Evolutionary conservation across 1,140 invertebrate genomes (phyloP).

Genomic region (Eulimnadia texana): DNA sequence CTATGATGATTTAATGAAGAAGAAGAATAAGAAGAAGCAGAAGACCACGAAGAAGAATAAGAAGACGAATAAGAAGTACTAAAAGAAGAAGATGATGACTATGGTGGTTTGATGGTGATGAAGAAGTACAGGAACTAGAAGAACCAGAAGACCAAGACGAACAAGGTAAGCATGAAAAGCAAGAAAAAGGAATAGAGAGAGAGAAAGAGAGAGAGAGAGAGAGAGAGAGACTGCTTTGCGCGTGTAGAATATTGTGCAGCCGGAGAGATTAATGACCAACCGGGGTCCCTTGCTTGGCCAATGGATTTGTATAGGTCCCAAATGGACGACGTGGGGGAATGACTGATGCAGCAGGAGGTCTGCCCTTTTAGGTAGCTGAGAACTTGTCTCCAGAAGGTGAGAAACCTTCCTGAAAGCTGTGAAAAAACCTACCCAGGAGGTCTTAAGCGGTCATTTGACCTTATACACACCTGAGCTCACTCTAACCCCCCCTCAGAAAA

Average conservation of each 20-base stretch:
- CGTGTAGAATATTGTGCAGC: not conserved
- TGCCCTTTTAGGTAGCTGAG: not conserved
- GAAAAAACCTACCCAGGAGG: not conserved
- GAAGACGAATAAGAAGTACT: too few relatives aligned
- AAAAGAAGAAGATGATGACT: too few relatives aligned
- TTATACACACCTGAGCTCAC: not conserved
- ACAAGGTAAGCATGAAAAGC: too few relatives aligned
- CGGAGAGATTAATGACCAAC: not conserved
- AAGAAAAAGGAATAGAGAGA: not conserved
- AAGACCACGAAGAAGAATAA: too few relatives aligned
- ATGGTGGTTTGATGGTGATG: too few relatives aligned
- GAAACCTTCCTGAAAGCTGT: not conserved
- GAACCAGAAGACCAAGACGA: too few relatives aligned
- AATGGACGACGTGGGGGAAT: not conserved
- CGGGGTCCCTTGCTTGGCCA: not conserved
- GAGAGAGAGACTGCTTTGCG: not conserved
- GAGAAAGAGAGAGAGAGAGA: not conserved
- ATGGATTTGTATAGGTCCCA: not conserved
- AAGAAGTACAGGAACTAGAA: too few relatives aligned
- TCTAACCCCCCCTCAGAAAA: too few relatives aligned
- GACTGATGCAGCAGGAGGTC: not conserved
- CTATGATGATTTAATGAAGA: too few relatives aligned
- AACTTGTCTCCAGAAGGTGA: not conserved
- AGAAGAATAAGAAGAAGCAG: too few relatives aligned
- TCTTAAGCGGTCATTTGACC: not conserved